Conservation (phyloP, 2,113 vertebrate genomes). For the Psilopogon haemacephalus region DNA sequence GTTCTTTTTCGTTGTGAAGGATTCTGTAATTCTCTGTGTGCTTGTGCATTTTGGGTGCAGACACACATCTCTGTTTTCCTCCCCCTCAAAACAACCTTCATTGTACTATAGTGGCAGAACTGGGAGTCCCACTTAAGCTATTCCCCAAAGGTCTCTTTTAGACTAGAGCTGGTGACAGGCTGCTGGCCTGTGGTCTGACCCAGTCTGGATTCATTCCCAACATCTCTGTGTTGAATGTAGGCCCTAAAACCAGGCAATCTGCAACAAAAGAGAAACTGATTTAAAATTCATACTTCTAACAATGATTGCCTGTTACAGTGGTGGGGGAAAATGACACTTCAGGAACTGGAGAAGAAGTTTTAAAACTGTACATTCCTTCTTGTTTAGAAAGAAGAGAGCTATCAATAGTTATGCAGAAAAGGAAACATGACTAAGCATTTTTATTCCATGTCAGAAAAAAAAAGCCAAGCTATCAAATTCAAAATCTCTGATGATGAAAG, state of each 20-base stretch:
- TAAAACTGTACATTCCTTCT: not conserved
- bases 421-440: not conserved
- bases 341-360: not conserved
- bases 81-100: not conserved
- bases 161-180: not conserved
- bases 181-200: not conserved
- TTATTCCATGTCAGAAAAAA: not conserved
- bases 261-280: not conserved
- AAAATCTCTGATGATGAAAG: not conserved
- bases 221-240: not conserved
- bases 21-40: not conserved
- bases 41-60: not conserved
- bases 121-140: not conserved
- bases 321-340: not conserved
- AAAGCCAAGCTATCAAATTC: not conserved
- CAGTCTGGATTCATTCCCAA: not conserved
- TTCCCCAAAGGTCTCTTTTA: not conserved
- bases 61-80: too few relatives aligned
- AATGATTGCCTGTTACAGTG: not conserved
- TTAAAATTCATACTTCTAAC: not conserved
- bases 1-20: too few relatives aligned
- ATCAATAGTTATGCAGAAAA: not conserved
- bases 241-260: not conserved
- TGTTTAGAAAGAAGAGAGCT: not conserved
- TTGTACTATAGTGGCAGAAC: not conserved